phyloP scores from a whole-genome alignment of 1,140 invertebrate species.

The Drosophila sulfurigaster region DNA sequence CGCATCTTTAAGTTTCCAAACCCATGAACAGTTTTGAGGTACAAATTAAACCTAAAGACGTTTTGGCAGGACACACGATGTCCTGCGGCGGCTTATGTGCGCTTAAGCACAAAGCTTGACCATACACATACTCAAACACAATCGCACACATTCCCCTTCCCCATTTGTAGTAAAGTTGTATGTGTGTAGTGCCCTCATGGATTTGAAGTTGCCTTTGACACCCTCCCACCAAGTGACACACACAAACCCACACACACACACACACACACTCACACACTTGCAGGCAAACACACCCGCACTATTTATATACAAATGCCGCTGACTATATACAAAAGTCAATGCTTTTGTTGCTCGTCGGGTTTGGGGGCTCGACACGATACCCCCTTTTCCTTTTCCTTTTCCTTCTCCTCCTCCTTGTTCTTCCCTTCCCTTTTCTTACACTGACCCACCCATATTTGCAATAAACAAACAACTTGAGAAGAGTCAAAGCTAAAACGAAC shows the following conservation, averaged over 20 bases:
- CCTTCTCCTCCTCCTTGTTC: too few relatives aligned
- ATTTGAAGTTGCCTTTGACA: slow-evolving; percentile 65
- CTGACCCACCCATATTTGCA: slow-evolving; percentile 51
- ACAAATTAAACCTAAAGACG: slow-evolving; percentile 72
- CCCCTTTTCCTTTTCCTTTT: not conserved
- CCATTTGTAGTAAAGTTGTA: not conserved
- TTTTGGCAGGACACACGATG: slow-evolving; percentile 49
- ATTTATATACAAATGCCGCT: slow-evolving; percentile 82
- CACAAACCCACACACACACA: slow-evolving; percentile 20
- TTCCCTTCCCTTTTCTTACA: too few relatives aligned
- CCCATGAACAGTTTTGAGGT: slow-evolving; percentile 47
- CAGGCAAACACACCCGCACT: slow-evolving; percentile 22
- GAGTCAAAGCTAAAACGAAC: not conserved
- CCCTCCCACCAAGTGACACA: slow-evolving; percentile 32
- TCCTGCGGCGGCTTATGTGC: slow-evolving; percentile 79
- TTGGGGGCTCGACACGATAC: slow-evolving; percentile 43
- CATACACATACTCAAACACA: slow-evolving; percentile 51
- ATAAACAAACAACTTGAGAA: slow-evolving; percentile 34
- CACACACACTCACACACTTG: slow-evolving; percentile 29
- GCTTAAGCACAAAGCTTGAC: slow-evolving; percentile 80
- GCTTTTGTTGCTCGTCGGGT: slow-evolving; percentile 63
- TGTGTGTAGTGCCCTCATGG: slow-evolving; percentile 19
- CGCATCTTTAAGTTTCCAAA: slow-evolving; percentile 60
- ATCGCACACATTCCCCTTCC: slow-evolving; percentile 1
- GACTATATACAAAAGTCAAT: slow-evolving; percentile 81